phyloP scores from a whole-genome alignment of 2,113 vertebrate genomes.

The Saguinus midas region DNA sequence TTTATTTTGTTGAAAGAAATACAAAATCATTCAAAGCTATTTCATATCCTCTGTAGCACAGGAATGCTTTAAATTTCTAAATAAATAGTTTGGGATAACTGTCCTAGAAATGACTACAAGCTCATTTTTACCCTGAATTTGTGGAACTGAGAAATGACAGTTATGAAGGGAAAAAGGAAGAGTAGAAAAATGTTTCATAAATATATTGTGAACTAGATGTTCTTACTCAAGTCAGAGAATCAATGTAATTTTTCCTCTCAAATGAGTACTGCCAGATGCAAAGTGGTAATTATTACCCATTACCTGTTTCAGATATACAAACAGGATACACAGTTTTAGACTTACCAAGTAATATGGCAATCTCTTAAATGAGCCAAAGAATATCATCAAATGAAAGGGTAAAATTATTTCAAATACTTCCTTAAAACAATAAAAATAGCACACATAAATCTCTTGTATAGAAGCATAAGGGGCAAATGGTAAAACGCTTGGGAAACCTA shows the following conservation, averaged over 20 bases:
- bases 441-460: not conserved
- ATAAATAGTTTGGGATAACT: not conserved
- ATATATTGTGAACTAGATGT: not conserved
- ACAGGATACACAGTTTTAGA: not conserved
- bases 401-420: slow-evolving; percentile 15
- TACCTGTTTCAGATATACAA: not conserved
- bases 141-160: not conserved
- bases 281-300: not conserved
- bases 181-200: not conserved
- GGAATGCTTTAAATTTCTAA: slow-evolving; percentile 25
- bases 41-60: not conserved
- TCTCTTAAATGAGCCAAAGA: slow-evolving; percentile 11
- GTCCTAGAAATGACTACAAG: not conserved
- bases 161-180: not conserved
- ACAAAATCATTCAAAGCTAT: slow-evolving; percentile 17
- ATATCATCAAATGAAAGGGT: slow-evolving; percentile 5
- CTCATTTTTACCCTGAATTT: not conserved
- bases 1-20: not conserved
- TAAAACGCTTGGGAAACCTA: not conserved
- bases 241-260: slow-evolving; percentile 16
- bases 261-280: not conserved
- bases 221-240: slow-evolving; percentile 2
- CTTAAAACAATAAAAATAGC: slow-evolving; percentile 5
- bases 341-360: not conserved
- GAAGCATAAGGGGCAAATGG: not conserved